These are phyloP conservation scores for Colinus virginianus DNA, from an alignment of 2,113 vertebrate genomes.

Conservation along the genomic window DNA sequence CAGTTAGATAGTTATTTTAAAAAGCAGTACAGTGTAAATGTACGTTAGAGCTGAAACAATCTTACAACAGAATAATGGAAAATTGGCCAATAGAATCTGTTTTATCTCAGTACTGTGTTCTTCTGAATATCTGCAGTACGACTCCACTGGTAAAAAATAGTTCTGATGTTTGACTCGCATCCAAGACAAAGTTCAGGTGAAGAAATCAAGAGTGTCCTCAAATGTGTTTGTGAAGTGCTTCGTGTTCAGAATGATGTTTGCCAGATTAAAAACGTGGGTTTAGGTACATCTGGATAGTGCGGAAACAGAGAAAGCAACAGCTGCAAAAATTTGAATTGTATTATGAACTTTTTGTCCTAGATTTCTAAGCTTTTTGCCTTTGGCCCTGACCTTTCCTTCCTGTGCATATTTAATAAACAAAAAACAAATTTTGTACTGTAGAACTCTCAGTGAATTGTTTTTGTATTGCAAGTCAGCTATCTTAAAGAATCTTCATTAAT, in stretches of 20 bases:
- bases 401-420: constrained; percentile 9
- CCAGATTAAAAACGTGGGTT: constrained; percentile 17
- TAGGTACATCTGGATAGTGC: constrained; percentile 10
- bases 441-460: neutral
- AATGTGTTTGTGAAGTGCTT: neutral
- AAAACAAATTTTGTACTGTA: neutral
- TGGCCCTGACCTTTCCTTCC: constrained; percentile 43
- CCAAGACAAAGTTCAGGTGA: constrained; percentile 30
- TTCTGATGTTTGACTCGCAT: neutral
- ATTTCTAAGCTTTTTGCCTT: constrained; percentile 40
- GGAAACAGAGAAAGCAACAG: neutral
- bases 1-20: neutral
- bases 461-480: neutral
- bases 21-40: neutral
- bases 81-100: neutral
- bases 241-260: constrained; percentile 1
- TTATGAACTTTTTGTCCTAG: neutral
- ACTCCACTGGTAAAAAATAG: neutral
- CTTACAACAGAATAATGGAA: neutral
- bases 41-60: neutral
- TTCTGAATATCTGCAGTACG: neutral
- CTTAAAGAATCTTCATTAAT: neutral
- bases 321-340: constrained; percentile 21
- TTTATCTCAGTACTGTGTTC: neutral
- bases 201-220: constrained; percentile 27